Conservation (phyloP, 2,113 vertebrate species). For the Gymnobelideus leadbeateri region DNA sequence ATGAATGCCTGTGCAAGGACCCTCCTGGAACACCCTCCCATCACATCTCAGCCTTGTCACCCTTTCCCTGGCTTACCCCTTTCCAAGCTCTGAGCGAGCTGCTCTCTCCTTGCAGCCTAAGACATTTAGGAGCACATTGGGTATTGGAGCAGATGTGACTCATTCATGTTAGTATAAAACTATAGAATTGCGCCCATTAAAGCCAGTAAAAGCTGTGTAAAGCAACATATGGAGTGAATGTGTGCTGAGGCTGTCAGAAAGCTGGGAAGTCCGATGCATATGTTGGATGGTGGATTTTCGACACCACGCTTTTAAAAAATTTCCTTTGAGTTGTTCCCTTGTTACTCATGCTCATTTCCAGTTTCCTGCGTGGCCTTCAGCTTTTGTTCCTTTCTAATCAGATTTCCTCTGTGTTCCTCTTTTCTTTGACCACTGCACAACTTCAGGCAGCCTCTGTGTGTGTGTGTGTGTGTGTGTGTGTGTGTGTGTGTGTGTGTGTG, state of each 20-base stretch:
- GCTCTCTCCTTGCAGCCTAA: slow-evolving; percentile 67
- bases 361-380: slow-evolving; percentile 70
- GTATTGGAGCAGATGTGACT: slow-evolving; percentile 84
- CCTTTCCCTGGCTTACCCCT: slow-evolving; percentile 27
- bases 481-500: not conserved
- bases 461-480: accelerated
- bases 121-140: slow-evolving; percentile 81
- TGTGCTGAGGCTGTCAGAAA: slow-evolving; percentile 78
- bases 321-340: slow-evolving; percentile 73
- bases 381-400: slow-evolving; percentile 74
- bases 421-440: slow-evolving; percentile 63
- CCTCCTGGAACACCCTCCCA: not conserved
- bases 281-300: slow-evolving; percentile 74
- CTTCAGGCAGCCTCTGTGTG: not conserved
- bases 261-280: slow-evolving; percentile 64
- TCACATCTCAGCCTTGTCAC: not conserved
- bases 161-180: slow-evolving; percentile 81
- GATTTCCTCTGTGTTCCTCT: slow-evolving; percentile 65
- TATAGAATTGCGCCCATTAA: slow-evolving; percentile 80
- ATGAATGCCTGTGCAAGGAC: slow-evolving; percentile 21
- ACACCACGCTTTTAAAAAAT: slow-evolving; percentile 66
- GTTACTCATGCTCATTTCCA: slow-evolving; percentile 73
- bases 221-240: slow-evolving; percentile 82
- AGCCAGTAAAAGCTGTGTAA: slow-evolving; percentile 79
- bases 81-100: slow-evolving; percentile 16